Evolutionary conservation across 2,113 vertebrate species (phyloP), one percentile per base, ranked within the genome.

Genomic region (Gila orcuttii): DNA sequence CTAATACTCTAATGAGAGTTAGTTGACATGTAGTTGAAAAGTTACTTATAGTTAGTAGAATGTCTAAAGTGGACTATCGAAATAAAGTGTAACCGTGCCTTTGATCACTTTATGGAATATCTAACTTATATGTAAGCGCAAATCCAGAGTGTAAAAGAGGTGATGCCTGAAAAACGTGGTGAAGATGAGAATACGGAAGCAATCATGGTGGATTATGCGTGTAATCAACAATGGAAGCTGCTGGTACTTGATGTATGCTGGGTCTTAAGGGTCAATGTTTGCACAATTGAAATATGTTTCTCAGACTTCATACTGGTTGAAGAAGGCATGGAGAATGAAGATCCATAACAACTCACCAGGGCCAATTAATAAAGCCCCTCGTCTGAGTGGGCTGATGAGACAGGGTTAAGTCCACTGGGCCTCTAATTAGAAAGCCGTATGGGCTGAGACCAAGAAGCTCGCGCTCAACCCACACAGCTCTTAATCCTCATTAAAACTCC

Each of bases 341-440:
- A 91, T 93, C 89, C 90, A 90, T 85, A 91, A 93, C 90, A 93
- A 93, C 89, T 88, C 71, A 2, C 87, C 92, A 83, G 87, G 94
- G 92, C 93, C 92, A 94, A 95, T 94, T 95, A 94, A 93, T 91
- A 60, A 82, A 31, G 45, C 71, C 87, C 87, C 87, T 88, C 87
- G 89, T 92, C 92, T 89, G 88, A 89, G 85, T 88, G 87, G 91
- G 90, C 88, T 91, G 91, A 94, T 92, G 91, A 91, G 93, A 89
- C 86, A 83, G 89, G 91, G 92, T 92, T 91, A 91, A 90, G 90
- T 94, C 94, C 82, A 83, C 89, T 68, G 92, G 92, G 93, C 85
- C 82, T 80, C 91, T 94, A 94, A 95, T 95, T 94, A 94, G 93
- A 94, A 92, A 88, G 90, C 42, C 45, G 5, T 45, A 85, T 71